phyloP scores from a whole-genome alignment of 1,140 invertebrate genomes.

The Diplogasteroides magnus region DNA sequence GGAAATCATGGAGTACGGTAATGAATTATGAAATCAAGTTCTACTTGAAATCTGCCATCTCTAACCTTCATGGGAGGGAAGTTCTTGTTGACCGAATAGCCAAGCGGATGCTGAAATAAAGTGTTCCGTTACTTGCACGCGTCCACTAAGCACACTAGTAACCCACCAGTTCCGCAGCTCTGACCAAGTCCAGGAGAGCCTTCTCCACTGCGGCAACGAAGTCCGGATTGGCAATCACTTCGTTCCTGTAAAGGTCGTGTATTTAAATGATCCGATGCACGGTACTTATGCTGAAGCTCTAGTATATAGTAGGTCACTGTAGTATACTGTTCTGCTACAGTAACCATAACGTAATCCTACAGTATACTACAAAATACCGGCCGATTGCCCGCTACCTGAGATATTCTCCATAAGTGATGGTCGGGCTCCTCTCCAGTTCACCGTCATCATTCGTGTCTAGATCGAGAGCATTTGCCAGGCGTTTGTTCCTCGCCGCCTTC shows the following conservation, averaged over 20 bases:
- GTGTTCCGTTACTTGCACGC: conserved; percentile 2
- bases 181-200: conserved; percentile 75
- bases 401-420: conserved; percentile 76
- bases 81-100: conserved; percentile 57
- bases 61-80: conserved; percentile 73
- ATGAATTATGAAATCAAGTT: too few species aligned
- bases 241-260: neutral
- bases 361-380: too few species aligned
- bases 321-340: too few species aligned
- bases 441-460: conserved; percentile 73
- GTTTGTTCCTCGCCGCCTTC: conserved; percentile 75
- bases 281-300: too few species aligned
- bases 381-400: too few species aligned
- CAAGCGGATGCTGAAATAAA: neutral
- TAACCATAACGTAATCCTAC: too few species aligned
- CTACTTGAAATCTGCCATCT: too few species aligned
- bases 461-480: conserved; percentile 76
- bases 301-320: too few species aligned
- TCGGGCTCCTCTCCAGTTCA: conserved; percentile 65
- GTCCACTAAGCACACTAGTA: conserved; percentile 59
- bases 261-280: too few species aligned
- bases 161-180: conserved; percentile 69
- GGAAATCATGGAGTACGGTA: too few species aligned
- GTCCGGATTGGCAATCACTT: conserved; percentile 63
- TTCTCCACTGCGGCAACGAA: conserved; percentile 80